A percentile compares a stretch with the other conserved stretches of the same genome.
phyloP scores from a whole-genome alignment of 2,888 invertebrate genomes.

The Therioaphis trifolii region DNA sequence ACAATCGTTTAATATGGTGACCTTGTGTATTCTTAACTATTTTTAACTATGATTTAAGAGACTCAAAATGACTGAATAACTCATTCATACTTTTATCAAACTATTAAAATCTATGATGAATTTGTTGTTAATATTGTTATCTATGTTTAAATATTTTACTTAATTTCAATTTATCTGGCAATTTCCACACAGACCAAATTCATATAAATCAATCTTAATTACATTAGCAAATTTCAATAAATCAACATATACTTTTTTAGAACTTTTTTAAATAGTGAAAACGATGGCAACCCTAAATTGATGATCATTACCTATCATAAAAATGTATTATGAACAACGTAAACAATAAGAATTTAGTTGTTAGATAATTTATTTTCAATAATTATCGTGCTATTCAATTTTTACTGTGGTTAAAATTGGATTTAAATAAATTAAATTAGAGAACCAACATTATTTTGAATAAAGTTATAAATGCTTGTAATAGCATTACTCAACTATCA shows the following conservation, averaged over 20 bases:
- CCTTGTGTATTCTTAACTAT: slow-evolving; percentile 9
- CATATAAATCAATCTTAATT: too few species aligned
- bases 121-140: slow-evolving; percentile 45
- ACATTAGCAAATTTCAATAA: too few species aligned
- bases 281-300: too few species aligned
- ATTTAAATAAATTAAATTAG: not conserved
- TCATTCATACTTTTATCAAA: slow-evolving; percentile 40
- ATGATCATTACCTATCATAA: too few species aligned
- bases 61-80: slow-evolving; percentile 51
- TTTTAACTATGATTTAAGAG: not conserved
- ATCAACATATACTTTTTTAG: too few species aligned
- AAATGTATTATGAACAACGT: too few species aligned
- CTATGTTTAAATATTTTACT: slow-evolving; percentile 40
- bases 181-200: too few species aligned
- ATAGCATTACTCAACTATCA: slow-evolving; percentile 2
- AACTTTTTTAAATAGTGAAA: too few species aligned
- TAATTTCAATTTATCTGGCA: not conserved
- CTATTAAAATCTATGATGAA: slow-evolving; percentile 40
- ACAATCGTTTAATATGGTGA: not conserved
- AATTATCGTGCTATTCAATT: not conserved
- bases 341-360: too few species aligned
- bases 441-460: not conserved
- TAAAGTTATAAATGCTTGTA: not conserved
- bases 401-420: not conserved
- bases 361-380: too few species aligned